Base-by-base conservation (phyloP, 2,113 vertebrate genomes). In the Bufo bufo region DNA sequence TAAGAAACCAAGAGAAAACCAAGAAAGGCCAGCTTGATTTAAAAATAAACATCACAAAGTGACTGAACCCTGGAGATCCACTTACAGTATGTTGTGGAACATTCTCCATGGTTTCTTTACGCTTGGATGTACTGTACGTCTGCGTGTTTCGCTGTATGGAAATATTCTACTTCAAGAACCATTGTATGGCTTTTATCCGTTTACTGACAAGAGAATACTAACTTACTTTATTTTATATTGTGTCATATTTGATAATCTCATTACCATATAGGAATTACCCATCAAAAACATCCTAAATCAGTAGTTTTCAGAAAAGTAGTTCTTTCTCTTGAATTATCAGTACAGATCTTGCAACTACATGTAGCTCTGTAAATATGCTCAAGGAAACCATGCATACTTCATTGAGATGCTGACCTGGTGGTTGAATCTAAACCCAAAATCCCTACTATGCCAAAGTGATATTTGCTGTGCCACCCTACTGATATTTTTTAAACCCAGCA, bases 1-100 rank as follows among this genome's bases (percentile, higher is more conserved):
- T 59, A 59, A 85, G 50, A 72, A 20, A 19, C 69, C 58, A 75
- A 74, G 71, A 14, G 49, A 69, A 66, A 83, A 66, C 19, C 14
- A 84, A 71, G 20, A 69, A 66, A 71, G 10, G 50, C 0, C 45
- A 59, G 23, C 50, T 54, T 54, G 13, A 50, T 66, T 49, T 4
- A 50, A n/a, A 49, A n/a, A 65, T 54, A 69, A 54, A 69, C 13
- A 49, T 47, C 63, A 20, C 61, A 66, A 52, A 52, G 49, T 23
- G 2, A 23, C 33, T 83, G 47, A 13, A 9, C 54, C 50, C 0
- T 43, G 6, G 13, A 33, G 19, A 33, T 61, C 54, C 54, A 14
- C 0, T 9, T 52, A 69, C 6, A 59, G 1, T 63, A 50, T 78
- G 23, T 80, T 80, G 14, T 72, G 69, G 19, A 52, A 77, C 75